These are phyloP conservation scores for Micrasema minimum DNA, from an alignment of 1,140 invertebrate species.

Conservation along the genomic window DNA sequence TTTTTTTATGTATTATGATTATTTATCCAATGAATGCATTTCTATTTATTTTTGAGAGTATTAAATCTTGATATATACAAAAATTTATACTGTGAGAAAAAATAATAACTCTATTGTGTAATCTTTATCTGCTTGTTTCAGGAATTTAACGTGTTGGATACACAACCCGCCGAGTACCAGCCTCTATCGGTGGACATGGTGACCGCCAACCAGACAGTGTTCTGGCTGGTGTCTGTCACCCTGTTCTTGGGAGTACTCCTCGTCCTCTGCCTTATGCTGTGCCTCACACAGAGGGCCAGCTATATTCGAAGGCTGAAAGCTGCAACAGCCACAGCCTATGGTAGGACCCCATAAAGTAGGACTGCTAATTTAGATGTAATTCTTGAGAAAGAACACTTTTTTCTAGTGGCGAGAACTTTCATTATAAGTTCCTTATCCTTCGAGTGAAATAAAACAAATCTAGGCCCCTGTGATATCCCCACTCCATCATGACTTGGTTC, in stretches of 20 bases:
- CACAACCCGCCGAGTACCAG: slow-evolving; percentile 80
- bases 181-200: slow-evolving; percentile 66
- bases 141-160: slow-evolving; percentile 91
- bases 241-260: slow-evolving; percentile 82
- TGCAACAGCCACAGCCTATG: slow-evolving; percentile 91
- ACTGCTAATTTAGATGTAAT: too few species aligned
- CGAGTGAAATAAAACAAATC: too few species aligned
- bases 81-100: too few species aligned
- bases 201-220: slow-evolving; percentile 71
- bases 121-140: slow-evolving; percentile 55
- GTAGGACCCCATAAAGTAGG: slow-evolving; percentile 67
- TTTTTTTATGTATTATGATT: too few species aligned
- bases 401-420: too few species aligned
- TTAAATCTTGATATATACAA: background rate
- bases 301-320: slow-evolving; percentile 91
- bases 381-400: too few species aligned
- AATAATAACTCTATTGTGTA: too few species aligned
- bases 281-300: slow-evolving; percentile 82
- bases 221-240: slow-evolving; percentile 84
- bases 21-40: too few species aligned
- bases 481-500: too few species aligned
- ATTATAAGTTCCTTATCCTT: too few species aligned
- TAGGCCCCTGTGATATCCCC: too few species aligned
- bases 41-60: background rate
- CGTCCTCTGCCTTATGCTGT: slow-evolving; percentile 81